phyloP scores from a whole-genome alignment of 2,113 vertebrate genomes.

The Copsychus sechellarum region DNA sequence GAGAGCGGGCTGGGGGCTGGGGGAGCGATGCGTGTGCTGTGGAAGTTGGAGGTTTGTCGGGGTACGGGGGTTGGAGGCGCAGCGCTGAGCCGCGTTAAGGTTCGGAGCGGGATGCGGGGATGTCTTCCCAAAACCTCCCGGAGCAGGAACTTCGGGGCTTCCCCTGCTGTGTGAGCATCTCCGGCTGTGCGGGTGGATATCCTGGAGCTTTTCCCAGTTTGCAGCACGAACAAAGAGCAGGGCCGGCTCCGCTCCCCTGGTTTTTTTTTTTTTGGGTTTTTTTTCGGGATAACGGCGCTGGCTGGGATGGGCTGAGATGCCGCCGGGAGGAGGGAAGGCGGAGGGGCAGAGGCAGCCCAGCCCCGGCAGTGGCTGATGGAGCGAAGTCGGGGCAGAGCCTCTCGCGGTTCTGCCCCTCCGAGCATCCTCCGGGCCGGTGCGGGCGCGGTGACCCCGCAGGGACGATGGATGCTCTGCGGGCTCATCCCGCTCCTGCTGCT shows the following conservation, averaged over 20 bases:
- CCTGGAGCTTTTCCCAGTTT: constrained; percentile 6
- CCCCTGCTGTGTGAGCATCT: not conserved
- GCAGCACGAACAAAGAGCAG: constrained; percentile 35
- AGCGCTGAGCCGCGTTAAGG: not conserved
- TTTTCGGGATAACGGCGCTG: no score
- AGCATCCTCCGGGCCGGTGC: not conserved
- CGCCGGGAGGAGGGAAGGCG: not conserved
- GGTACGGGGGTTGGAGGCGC: not conserved
- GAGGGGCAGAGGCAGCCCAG: not conserved
- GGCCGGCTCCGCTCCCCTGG: not conserved
- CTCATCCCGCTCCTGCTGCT: not conserved
- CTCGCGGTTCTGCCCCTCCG: not conserved
- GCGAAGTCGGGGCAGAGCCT: not conserved
- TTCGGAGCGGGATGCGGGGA: not conserved
- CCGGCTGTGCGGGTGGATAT: not conserved
- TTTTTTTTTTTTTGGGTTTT: no score
- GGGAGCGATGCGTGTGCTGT: not conserved
- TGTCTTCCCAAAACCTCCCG: not conserved
- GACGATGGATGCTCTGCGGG: not conserved
- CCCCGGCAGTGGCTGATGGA: constrained; percentile 22
- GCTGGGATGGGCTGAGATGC: not conserved
- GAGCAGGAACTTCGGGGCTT: constrained; percentile 15
- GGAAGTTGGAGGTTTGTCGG: not conserved
- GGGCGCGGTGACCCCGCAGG: not conserved
- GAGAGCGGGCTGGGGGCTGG: not conserved